Evolutionary conservation across 2,888 invertebrate species (phyloP).

Genomic region (Aromia moschata): DNA sequence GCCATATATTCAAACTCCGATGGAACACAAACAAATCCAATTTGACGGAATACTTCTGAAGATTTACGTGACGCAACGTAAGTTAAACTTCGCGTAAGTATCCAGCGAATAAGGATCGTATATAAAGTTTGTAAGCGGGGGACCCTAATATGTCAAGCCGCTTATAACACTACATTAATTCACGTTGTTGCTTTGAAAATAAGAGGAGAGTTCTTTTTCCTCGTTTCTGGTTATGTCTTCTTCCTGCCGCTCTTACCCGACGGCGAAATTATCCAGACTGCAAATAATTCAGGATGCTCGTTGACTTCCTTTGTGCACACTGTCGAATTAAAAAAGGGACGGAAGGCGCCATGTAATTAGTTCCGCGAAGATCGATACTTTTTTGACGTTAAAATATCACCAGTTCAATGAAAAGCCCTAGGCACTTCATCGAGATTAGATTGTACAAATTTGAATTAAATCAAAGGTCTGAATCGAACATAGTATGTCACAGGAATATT

Average conservation of each 20-base stretch:
- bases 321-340: not conserved
- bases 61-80: constrained; percentile 36
- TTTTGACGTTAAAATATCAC: too few species aligned
- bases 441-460: too few species aligned
- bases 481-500: too few species aligned
- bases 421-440: too few species aligned
- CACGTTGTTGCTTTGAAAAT: constrained; percentile 35
- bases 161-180: constrained; percentile 42
- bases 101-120: constrained; percentile 33
- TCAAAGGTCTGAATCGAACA: too few species aligned
- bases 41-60: constrained; percentile 31
- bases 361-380: not conserved
- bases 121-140: constrained; percentile 37
- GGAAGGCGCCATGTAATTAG: not conserved
- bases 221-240: constrained; percentile 24
- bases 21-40: constrained; percentile 26
- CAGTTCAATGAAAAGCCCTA: too few species aligned
- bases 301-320: not conserved
- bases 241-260: constrained; percentile 3
- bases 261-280: constrained; percentile 4
- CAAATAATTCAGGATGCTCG: not conserved
- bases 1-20: too few species aligned
- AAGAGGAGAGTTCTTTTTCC: constrained; percentile 26
- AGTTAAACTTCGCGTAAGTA: constrained; percentile 42
- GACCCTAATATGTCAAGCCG: constrained; percentile 42